Base-by-base conservation (phyloP, 2,888 invertebrate genomes). In the Catocala sponsa region DNA sequence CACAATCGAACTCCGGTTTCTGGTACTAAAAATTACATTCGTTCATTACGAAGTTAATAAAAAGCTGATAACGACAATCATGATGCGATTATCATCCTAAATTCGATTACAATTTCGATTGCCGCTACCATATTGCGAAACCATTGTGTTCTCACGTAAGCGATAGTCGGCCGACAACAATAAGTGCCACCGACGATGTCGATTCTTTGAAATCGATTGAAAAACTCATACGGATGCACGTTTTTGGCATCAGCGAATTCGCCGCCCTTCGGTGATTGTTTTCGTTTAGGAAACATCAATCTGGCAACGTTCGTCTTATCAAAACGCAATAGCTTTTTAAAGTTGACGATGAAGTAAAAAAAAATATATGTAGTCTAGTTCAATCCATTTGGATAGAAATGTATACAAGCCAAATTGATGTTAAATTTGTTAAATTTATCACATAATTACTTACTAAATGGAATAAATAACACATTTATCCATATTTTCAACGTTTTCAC, bases 201-300 rank as follows among this genome's bases (percentile, higher is more conserved):
- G 78, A 85, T 94, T 94, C 94, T 85, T 82, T 87, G 94, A 93
- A 94, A 87, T 87, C 88, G 91, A 91, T 92, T 91, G 88, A 92
- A 91, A 92, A 93, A 91, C 91, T 83, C 83, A 86, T 90, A 89
- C 91, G 91, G 91, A 92, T 92, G 94, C 94, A 94, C 94, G 94
- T 93, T 91, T 92, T 91, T 88, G 90, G 86, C 88, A 89, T 93
- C 94, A 94, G 94, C 94, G 87, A 87, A 91, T 89, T 90, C 83
- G 80, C 87, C 87, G 89, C 89, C 87, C 84, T 84, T 85, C 85
- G 83, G 82, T 89, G 83, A 88, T 88, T 86, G 85, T 86, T 84
- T 84, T 86, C 82, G 68, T 81, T 84, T 80, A 78, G 79, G 82
- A 78, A 83, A 83, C 80, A 74, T 74, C 80, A 79, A 82, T 83